A percentile compares a stretch with the other conserved stretches of the same genome.
Conservation (phyloP, 2,797 vertebrate species). For the Taeniopygia guttata region DNA sequence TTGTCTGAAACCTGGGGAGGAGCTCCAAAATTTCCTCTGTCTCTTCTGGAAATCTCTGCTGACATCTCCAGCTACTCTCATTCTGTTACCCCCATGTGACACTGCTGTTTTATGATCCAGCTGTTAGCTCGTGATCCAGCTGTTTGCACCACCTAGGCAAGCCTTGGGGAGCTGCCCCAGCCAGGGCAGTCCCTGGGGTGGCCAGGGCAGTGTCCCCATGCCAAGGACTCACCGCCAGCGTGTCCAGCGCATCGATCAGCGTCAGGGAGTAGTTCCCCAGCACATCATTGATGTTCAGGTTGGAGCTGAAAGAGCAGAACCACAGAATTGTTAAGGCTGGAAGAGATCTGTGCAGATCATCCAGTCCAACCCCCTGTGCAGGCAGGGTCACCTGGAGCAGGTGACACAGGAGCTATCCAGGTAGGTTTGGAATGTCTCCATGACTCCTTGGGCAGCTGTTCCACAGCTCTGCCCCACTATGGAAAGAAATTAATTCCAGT, state of each 20-base stretch:
- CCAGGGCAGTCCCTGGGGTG: too few species aligned
- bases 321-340: background rate
- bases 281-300: constrained; percentile 98
- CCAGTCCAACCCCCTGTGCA: background rate
- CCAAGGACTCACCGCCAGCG: constrained; percentile 84
- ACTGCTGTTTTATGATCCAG: background rate
- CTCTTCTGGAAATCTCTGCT: background rate
- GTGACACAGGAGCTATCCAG: background rate
- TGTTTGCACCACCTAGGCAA: background rate
- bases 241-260: constrained; percentile 93
- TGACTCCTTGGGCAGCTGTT: background rate
- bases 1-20: background rate
- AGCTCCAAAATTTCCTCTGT: background rate
- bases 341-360: background rate
- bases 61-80: too few species aligned
- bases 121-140: background rate
- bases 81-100: accelerated
- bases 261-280: constrained; percentile 98
- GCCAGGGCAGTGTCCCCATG: background rate
- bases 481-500: background rate
- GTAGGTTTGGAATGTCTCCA: background rate
- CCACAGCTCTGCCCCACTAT: background rate
- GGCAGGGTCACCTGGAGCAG: background rate
- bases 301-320: constrained; percentile 83
- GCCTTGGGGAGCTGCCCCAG: background rate